phyloP scores from a whole-genome alignment of 2,888 invertebrate species.

The Aphelenchoides bicaudatus region DNA sequence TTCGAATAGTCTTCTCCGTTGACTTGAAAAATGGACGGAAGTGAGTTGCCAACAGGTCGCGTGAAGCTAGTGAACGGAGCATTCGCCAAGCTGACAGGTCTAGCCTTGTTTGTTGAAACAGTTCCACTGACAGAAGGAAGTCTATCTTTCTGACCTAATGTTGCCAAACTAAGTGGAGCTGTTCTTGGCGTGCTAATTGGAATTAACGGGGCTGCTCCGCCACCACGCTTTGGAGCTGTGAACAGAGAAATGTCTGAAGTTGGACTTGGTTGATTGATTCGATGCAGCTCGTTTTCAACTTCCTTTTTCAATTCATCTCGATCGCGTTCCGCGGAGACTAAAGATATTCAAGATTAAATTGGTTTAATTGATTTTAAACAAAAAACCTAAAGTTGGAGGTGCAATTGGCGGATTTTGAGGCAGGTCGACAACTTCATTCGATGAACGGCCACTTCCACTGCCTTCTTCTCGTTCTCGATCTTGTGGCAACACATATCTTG shows the following conservation, averaged over 20 bases:
- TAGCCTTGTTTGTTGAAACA: too few relatives aligned
- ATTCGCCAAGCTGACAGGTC: background rate
- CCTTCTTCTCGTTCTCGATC: background rate
- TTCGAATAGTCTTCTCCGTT: slow-evolving; percentile 5
- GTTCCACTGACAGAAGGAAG: too few relatives aligned
- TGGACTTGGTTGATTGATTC: too few relatives aligned
- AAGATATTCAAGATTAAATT: background rate
- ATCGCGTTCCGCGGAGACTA: background rate
- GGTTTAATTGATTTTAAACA: too few relatives aligned
- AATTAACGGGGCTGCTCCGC: background rate
- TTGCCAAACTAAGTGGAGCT: background rate
- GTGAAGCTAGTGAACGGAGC: background rate
- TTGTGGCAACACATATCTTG: slow-evolving; percentile 7
- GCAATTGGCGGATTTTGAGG: slow-evolving; percentile 4
- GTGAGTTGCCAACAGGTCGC: background rate
- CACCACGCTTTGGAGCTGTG: slow-evolving; percentile 3
- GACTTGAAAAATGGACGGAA: too few relatives aligned
- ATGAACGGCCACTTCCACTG: background rate
- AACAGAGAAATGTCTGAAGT: background rate
- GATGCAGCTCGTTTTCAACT: background rate
- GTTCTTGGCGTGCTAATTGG: slow-evolving; percentile 6
- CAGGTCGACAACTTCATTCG: background rate
- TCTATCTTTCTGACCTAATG: background rate
- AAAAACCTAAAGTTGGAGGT: slow-evolving; percentile 18
- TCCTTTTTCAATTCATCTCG: background rate